Base-by-base conservation (phyloP, 2,888 invertebrate species). In the Rhagonycha fulva region DNA sequence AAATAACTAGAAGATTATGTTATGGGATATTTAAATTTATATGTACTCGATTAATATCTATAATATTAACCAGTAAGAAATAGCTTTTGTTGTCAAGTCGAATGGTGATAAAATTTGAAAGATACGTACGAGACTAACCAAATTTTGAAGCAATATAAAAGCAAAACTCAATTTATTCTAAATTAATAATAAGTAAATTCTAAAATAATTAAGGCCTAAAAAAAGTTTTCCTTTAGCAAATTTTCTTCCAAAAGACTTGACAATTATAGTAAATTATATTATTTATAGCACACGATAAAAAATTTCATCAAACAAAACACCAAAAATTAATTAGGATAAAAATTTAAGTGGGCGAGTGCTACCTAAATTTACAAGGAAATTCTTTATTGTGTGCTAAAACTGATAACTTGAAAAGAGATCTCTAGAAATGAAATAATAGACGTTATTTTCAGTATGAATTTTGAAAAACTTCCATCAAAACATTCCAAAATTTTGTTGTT, bases 1-100 rank as follows among this genome's bases (percentile, higher is more conserved):
- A 76, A 74, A 71, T 76, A 69, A 62, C 75, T 76, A 76, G 70
- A 72, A 76, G 73, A 72, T 78, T 76, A 78, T 77, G 75, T 77
- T 78, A 75, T 77, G 79, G 77, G 77, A 75, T 79, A 79, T 75
- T 77, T 77, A 77, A 77, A 79, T 75, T 76, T 77, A 77, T 79
- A 79, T 79, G 75, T 77, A 77, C 73, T 75, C 77, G 75, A 77
- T 71, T 61, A 76, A 74, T 69, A 70, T 72, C 75, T 75, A 77
- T 75, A 47, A 69, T 72, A 71, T 72, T 70, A 74, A 74, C 61
- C 62, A 74, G 68, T 77, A 74, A 74, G 76, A 74, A 77, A 67
- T 74, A 74, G 74, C 28, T 14, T 26, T 14, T 70, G 24, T 77
- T 77, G 75, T 75, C 74, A 75, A 77, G 77, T 77, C 72, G 71